Conservation (phyloP, 2,113 vertebrate genomes). For the Ceratotherium simum region DNA sequence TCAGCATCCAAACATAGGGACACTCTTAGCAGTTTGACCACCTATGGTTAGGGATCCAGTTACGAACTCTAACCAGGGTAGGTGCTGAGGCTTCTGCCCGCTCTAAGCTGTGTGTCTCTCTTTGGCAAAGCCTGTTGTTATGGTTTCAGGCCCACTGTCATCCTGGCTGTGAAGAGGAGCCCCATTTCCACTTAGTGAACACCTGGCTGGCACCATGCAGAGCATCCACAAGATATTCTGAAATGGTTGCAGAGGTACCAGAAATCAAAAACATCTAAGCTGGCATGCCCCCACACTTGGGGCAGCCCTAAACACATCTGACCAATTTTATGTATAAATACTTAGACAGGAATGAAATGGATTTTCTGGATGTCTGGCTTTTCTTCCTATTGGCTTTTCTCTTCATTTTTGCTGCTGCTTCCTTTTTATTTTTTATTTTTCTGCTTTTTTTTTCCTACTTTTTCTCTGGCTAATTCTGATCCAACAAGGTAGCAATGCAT, state of each 20-base stretch:
- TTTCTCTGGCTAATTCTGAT: slow-evolving; percentile 51
- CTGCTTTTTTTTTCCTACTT: neutral
- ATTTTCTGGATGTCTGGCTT: slow-evolving; percentile 72
- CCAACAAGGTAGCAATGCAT: slow-evolving; percentile 63
- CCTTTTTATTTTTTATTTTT: slow-evolving; percentile 31
- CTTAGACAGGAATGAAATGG: slow-evolving; percentile 73
- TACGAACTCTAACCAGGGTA: neutral
- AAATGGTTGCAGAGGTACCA: slow-evolving; percentile 21
- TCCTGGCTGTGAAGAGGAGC: neutral
- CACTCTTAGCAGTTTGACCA: neutral
- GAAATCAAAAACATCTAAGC: neutral
- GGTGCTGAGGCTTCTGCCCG: neutral
- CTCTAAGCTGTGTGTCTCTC: neutral
- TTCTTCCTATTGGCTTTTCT: slow-evolving; percentile 64
- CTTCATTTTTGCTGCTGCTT: slow-evolving; percentile 68
- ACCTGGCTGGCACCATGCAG: neutral
- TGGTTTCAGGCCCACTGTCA: neutral
- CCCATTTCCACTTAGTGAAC: neutral
- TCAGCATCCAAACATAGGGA: neutral
- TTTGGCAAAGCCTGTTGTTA: neutral
- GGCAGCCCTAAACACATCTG: slow-evolving; percentile 31
- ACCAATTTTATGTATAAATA: slow-evolving; percentile 64
- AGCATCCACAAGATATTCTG: neutral
- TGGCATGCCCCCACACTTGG: neutral
- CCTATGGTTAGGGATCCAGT: too few species aligned